phyloP scores from a whole-genome alignment of 2,113 vertebrate genomes.

The Furnarius figulus region DNA sequence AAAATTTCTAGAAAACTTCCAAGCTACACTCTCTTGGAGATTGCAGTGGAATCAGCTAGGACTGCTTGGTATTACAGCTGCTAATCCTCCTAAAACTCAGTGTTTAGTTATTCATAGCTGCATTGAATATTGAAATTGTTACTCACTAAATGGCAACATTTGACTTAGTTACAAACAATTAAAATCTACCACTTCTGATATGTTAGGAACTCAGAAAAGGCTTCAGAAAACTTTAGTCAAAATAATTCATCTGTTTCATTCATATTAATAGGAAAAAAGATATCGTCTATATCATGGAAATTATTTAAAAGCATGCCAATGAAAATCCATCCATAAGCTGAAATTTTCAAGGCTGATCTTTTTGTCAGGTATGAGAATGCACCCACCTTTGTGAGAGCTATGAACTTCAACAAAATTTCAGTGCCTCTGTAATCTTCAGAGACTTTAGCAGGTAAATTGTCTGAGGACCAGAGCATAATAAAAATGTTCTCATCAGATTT shows the following conservation, averaged over 20 bases:
- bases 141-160: background rate
- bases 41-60: background rate
- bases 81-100: background rate
- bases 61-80: background rate
- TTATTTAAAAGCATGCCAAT: background rate
- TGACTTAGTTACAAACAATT: background rate
- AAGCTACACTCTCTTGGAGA: background rate
- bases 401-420: background rate
- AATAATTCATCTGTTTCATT: background rate
- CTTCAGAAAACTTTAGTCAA: background rate
- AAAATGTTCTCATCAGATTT: background rate
- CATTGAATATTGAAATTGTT: background rate
- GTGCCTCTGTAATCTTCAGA: background rate
- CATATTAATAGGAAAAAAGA: background rate
- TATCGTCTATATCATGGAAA: background rate
- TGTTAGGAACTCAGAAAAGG: background rate
- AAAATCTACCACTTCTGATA: background rate
- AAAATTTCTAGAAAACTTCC: slow-evolving; percentile 16
- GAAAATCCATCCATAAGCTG: background rate
- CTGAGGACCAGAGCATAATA: background rate
- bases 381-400: background rate
- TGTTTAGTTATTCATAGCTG: background rate
- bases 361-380: background rate
- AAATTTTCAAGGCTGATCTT: background rate
- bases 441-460: background rate